These are phyloP conservation scores for Pseudochirops cupreus DNA, from an alignment of 2,797 vertebrate genomes.

Conservation along the genomic window DNA sequence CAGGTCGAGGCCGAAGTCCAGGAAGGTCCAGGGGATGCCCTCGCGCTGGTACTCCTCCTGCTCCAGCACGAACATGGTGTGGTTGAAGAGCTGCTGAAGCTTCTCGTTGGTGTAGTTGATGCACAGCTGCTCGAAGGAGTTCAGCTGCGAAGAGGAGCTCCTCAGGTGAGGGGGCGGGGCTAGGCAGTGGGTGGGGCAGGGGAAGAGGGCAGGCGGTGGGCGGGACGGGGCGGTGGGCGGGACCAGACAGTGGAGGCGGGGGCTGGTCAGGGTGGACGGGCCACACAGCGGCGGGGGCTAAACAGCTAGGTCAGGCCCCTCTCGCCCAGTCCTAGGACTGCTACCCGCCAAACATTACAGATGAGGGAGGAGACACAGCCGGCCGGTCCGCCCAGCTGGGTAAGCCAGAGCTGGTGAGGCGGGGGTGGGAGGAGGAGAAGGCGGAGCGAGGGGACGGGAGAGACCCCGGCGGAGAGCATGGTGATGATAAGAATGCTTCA, in stretches of 20 bases:
- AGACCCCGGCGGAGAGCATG: neutral
- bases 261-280: too few species aligned
- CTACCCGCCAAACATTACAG: slow-evolving; percentile 19
- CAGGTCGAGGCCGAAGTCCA: slow-evolving; percentile 85
- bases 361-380: slow-evolving; percentile 72
- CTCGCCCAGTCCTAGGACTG: too few species aligned
- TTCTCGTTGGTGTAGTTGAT: slow-evolving; percentile 91
- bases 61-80: slow-evolving; percentile 88
- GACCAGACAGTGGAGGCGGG: neutral
- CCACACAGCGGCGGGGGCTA: too few species aligned
- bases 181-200: neutral
- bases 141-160: slow-evolving; percentile 74
- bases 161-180: neutral
- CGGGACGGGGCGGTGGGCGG: neutral
- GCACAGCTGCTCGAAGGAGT: slow-evolving; percentile 88
- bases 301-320: neutral
- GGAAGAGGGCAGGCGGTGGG: too few species aligned
- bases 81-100: slow-evolving; percentile 90
- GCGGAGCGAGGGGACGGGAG: too few species aligned
- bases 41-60: slow-evolving; percentile 85
- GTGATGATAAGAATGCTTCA: too few species aligned
- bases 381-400: too few species aligned
- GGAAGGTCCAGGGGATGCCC: slow-evolving; percentile 83
- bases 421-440: too few species aligned
- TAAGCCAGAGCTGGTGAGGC: too few species aligned